phyloP scores from a whole-genome alignment of 2,113 vertebrate species.

The Nothoprocta pentlandii region DNA sequence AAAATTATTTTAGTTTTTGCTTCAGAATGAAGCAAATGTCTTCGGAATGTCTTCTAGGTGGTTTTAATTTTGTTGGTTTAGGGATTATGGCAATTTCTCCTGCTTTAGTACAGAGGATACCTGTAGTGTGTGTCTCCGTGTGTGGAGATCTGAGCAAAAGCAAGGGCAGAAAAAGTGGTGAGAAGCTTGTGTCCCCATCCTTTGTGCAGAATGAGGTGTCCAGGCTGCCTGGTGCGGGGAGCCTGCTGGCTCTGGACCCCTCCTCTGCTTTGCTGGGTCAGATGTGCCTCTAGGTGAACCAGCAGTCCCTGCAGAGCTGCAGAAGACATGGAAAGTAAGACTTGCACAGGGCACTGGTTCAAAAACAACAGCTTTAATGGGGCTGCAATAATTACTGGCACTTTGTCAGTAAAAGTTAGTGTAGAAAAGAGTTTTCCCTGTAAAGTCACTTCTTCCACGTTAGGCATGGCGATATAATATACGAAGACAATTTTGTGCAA shows the following conservation, averaged over 20 bases:
- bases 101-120: neutral
- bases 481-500: neutral
- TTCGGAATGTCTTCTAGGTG: neutral
- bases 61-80: neutral
- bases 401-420: neutral
- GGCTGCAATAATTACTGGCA: neutral
- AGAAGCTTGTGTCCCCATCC: neutral
- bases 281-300: neutral
- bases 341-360: neutral
- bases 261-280: fast-evolving
- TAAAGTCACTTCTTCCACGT: constrained; percentile 1
- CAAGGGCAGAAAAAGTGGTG: neutral
- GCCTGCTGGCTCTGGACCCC: neutral
- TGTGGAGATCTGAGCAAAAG: neutral
- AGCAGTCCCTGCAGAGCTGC: neutral
- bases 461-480: neutral
- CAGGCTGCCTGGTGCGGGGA: neutral
- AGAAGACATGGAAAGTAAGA: neutral
- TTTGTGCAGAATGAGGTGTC: fast-evolving
- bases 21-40: too few species aligned
- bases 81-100: neutral
- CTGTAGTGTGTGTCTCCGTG: neutral
- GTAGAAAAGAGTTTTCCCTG: neutral
- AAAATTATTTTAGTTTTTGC: neutral
- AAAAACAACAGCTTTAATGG: constrained; percentile 2